phyloP scores from a whole-genome alignment of 1,140 invertebrate genomes.

The Drosophila kikkawai region DNA sequence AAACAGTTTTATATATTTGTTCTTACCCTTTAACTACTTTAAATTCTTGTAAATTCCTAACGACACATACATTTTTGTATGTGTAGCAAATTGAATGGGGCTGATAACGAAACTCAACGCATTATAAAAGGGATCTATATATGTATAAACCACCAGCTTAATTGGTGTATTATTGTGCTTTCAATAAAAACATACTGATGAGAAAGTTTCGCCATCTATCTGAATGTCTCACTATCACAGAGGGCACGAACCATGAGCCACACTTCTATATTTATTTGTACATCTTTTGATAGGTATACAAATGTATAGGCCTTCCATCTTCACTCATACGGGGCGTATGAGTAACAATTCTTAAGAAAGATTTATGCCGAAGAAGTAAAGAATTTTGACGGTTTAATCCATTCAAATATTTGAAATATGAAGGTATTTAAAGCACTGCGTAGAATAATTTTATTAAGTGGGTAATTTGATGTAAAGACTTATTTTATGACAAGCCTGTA shows the following conservation, averaged over 20 bases:
- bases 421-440: background rate
- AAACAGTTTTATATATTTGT: too few relatives aligned
- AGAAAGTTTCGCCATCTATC: slow-evolving; percentile 2
- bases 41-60: background rate
- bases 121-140: slow-evolving; percentile 10
- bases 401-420: background rate
- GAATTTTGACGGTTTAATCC: slow-evolving; percentile 27
- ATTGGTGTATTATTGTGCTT: slow-evolving; percentile 17
- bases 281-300: background rate
- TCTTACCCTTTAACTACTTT: too few relatives aligned
- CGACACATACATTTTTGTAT: background rate
- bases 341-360: slow-evolving; percentile 23
- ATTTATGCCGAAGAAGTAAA: background rate
- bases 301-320: slow-evolving; percentile 26
- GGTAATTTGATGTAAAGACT: background rate
- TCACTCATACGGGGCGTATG: slow-evolving; percentile 14
- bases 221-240: background rate
- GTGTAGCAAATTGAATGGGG: slow-evolving; percentile 45
- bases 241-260: slow-evolving; percentile 4
- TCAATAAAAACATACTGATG: background rate
- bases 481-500: too few relatives aligned
- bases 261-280: slow-evolving; percentile 24
- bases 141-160: background rate
- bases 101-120: slow-evolving; percentile 42
- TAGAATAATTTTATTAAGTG: background rate